These are phyloP conservation scores for Pammene fasciana DNA, from an alignment of 2,888 invertebrate genomes.

Conservation along the genomic window DNA sequence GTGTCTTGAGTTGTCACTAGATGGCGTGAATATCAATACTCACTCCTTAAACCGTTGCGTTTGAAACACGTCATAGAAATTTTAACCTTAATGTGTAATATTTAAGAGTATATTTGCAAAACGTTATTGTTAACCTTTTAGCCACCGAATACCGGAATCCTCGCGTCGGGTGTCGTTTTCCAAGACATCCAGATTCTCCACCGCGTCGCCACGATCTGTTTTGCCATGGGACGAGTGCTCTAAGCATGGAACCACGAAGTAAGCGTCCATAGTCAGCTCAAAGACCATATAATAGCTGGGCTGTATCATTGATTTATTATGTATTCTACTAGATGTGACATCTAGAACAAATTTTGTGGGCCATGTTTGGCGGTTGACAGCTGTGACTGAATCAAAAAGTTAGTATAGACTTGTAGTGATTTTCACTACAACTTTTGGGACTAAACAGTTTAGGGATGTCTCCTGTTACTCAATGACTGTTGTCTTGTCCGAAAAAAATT, in stretches of 20 bases:
- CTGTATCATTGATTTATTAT: too few species aligned
- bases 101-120: not conserved
- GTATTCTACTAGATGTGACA: too few species aligned
- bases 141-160: not conserved
- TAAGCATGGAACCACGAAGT: not conserved
- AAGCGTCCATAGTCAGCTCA: not conserved
- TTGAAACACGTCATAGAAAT: not conserved
- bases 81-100: not conserved
- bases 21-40: not conserved
- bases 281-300: too few species aligned
- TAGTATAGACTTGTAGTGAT: too few species aligned
- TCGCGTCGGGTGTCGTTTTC: conserved; percentile 14
- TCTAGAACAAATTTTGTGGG: too few species aligned
- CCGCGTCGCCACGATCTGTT: not conserved
- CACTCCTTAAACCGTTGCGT: not conserved
- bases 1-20: not conserved
- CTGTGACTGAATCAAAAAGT: too few species aligned
- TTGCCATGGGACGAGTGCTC: not conserved
- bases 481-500: too few species aligned
- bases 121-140: not conserved
- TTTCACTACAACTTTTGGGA: too few species aligned
- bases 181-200: not conserved
- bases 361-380: too few species aligned
- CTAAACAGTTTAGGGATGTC: too few species aligned
- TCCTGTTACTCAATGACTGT: too few species aligned